Percentiles rank a stretch among this genome's conserved stretches.
These are phyloP conservation scores for Cynopterus sphinx DNA, from an alignment of 2,797 vertebrate species.

Conservation along the genomic window DNA sequence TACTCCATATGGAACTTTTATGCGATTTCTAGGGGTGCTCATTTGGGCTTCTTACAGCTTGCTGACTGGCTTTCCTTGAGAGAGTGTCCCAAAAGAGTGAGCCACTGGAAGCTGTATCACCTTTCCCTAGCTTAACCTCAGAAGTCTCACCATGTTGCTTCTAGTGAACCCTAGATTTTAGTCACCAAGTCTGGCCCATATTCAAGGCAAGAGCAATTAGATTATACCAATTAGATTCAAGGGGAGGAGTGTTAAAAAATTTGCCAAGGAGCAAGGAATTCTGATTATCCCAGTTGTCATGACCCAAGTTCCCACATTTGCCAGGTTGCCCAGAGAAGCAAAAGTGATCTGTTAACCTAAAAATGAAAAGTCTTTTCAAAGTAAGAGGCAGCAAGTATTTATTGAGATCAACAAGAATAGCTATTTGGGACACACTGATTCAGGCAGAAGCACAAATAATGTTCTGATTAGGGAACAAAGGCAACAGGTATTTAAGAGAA, in stretches of 20 bases:
- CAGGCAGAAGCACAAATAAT: neutral
- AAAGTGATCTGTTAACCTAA: neutral
- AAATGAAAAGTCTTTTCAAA: neutral
- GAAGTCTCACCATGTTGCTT: neutral
- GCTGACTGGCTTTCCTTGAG: neutral
- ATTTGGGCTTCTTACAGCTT: neutral
- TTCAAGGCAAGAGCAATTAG: neutral
- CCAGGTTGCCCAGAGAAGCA: neutral
- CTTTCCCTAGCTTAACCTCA: neutral
- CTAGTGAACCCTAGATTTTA: neutral
- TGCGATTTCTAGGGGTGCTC: neutral
- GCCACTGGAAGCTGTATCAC: too few species aligned
- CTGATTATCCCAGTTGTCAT: neutral
- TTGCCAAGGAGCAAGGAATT: neutral
- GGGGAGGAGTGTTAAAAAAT: neutral
- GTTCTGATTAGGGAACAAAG: neutral
- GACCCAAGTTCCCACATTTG: neutral
- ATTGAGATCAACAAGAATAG: neutral
- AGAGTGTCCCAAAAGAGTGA: neutral
- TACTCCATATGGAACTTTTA: neutral
- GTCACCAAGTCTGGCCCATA: neutral
- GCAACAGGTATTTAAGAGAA: neutral
- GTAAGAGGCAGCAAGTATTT: neutral
- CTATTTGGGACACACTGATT: neutral
- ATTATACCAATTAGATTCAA: neutral